phyloP scores from a whole-genome alignment of 2,113 vertebrate species.

The Scophthalmus maximus region DNA sequence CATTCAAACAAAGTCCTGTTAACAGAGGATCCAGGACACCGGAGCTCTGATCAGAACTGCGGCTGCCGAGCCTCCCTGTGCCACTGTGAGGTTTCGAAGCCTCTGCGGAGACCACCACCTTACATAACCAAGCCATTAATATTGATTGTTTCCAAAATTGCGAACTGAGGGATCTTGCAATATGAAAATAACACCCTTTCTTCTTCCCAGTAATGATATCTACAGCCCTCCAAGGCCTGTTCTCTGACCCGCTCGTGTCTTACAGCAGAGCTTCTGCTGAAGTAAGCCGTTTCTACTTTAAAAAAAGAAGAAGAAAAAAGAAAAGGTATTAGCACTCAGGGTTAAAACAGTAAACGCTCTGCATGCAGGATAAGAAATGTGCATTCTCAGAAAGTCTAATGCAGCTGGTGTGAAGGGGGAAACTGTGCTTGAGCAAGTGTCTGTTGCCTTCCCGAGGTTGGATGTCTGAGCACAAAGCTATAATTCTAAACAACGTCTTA shows the following conservation, averaged over 20 bases:
- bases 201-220: slow-evolving; percentile 74
- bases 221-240: slow-evolving; percentile 68
- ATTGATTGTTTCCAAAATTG: slow-evolving; percentile 79
- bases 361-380: slow-evolving; percentile 65
- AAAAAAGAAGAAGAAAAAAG: not conserved
- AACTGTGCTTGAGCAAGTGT: slow-evolving; percentile 52
- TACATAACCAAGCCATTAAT: slow-evolving; percentile 77
- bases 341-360: slow-evolving; percentile 75
- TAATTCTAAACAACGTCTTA: slow-evolving; percentile 61
- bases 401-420: slow-evolving; percentile 46
- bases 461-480: slow-evolving; percentile 30
- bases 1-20: slow-evolving; percentile 8
- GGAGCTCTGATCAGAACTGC: slow-evolving; percentile 42
- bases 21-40: slow-evolving; percentile 23
- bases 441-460: slow-evolving; percentile 48
- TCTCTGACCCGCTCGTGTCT: slow-evolving; percentile 68
- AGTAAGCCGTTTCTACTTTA: slow-evolving; percentile 77
- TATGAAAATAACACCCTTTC: slow-evolving; percentile 71
- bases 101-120: slow-evolving; percentile 63
- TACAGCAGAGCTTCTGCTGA: slow-evolving; percentile 69
- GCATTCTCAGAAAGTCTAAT: slow-evolving; percentile 62
- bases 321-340: slow-evolving; percentile 69
- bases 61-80: slow-evolving; percentile 41
- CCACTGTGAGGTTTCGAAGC: slow-evolving; percentile 29
- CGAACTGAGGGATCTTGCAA: slow-evolving; percentile 50